phyloP scores from a whole-genome alignment of 2,888 invertebrate genomes.

The Leucophora obtusa region DNA sequence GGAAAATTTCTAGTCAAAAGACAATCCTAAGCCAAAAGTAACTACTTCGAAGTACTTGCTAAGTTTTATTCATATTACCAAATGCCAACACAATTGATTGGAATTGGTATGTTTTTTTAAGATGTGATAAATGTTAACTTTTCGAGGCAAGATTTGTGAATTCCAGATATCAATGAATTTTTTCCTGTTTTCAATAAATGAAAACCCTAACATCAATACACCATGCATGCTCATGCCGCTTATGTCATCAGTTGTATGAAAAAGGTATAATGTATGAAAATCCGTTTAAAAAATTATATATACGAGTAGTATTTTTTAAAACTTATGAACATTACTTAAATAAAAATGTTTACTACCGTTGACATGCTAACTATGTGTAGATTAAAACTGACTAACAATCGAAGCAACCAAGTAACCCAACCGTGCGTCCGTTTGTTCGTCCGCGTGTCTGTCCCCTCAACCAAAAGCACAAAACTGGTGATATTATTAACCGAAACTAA shows the following conservation, averaged over 20 bases:
- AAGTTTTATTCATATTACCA: too few relatives aligned
- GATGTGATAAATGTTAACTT: too few relatives aligned
- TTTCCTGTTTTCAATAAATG: too few relatives aligned
- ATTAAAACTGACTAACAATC: slow-evolving; percentile 43
- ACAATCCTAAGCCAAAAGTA: too few relatives aligned
- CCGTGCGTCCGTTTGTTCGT: slow-evolving; percentile 12
- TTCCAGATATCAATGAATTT: too few relatives aligned
- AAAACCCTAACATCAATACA: too few relatives aligned
- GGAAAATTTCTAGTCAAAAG: too few relatives aligned
- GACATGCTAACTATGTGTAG: slow-evolving; percentile 62
- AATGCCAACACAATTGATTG: too few relatives aligned
- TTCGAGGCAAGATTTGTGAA: too few relatives aligned
- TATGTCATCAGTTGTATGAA: slow-evolving; percentile 51
- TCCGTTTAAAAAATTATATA: slow-evolving; percentile 55
- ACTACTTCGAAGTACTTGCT: too few relatives aligned
- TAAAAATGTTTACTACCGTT: slow-evolving; percentile 58
- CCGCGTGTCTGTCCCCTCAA: slow-evolving; percentile 8
- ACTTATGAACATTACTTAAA: slow-evolving; percentile 63
- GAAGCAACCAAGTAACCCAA: slow-evolving; percentile 8
- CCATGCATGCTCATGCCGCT: slow-evolving; percentile 45
- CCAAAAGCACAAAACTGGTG: slow-evolving; percentile 19
- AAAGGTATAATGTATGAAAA: slow-evolving; percentile 58
- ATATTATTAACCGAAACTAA: slow-evolving; percentile 51
- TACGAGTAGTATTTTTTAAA: slow-evolving; percentile 29
- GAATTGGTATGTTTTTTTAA: too few relatives aligned